Evolutionary conservation across 2,797 vertebrate genomes (phyloP).

Genomic region (Neoniphon sammara): DNA sequence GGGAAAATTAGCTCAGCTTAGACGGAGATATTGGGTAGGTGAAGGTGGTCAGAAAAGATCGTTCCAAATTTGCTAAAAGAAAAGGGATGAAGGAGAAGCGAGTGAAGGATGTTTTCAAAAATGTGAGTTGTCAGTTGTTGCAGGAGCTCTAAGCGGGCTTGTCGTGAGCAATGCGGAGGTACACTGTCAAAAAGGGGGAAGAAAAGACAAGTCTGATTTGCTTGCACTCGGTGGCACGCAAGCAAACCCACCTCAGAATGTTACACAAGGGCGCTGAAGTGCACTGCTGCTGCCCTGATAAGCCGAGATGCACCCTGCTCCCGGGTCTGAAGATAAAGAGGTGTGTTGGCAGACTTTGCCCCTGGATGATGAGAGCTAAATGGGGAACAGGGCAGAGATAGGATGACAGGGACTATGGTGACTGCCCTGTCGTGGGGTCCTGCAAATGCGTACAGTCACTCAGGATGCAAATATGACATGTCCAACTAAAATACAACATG

Average conservation of each 20-base stretch:
- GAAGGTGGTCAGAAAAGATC: slow-evolving; percentile 23
- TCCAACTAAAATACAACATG: neutral
- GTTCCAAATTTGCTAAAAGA: slow-evolving; percentile 38
- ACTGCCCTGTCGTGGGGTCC: neutral
- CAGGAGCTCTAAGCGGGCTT: neutral
- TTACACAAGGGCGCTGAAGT: slow-evolving; percentile 25
- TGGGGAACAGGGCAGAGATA: slow-evolving; percentile 35
- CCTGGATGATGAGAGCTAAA: slow-evolving; percentile 43
- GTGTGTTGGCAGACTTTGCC: slow-evolving; percentile 42
- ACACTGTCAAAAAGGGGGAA: neutral
- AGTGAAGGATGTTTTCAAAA: slow-evolving; percentile 3
- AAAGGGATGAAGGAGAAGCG: slow-evolving; percentile 23
- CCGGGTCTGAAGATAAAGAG: slow-evolving; percentile 66
- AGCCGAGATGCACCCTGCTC: slow-evolving; percentile 51
- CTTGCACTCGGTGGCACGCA: slow-evolving; percentile 11
- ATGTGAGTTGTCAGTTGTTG: neutral
- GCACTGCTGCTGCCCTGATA: slow-evolving; percentile 54
- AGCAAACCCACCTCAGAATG: slow-evolving; percentile 31
- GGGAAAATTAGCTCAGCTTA: slow-evolving; percentile 45
- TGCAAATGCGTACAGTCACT: neutral
- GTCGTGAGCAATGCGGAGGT: neutral
- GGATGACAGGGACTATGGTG: slow-evolving; percentile 16
- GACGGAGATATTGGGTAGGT: slow-evolving; percentile 37
- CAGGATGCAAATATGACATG: slow-evolving; percentile 6
- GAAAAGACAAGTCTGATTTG: slow-evolving; percentile 2